A percentile compares a stretch with the other conserved stretches of the same genome.
phyloP scores from a whole-genome alignment of 1,140 invertebrate species.

The Adelges cooleyi region DNA sequence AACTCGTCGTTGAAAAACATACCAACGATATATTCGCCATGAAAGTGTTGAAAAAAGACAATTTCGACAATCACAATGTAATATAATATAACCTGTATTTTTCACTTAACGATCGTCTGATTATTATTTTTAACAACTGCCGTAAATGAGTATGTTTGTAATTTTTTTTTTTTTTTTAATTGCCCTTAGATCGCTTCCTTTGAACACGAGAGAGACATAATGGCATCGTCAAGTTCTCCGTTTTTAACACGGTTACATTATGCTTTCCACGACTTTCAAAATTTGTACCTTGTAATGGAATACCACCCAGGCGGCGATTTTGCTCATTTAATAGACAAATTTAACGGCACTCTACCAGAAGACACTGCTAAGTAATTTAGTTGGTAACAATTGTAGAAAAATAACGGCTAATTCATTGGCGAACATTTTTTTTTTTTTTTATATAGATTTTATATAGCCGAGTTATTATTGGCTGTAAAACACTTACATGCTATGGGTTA shows the following conservation, averaged over 20 bases:
- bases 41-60: constrained; percentile 70
- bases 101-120: too few relatives aligned
- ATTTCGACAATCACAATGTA: constrained; percentile 51
- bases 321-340: constrained; percentile 60
- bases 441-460: constrained; percentile 86
- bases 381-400: constrained; percentile 78
- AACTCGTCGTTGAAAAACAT: constrained; percentile 74
- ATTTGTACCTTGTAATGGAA: constrained; percentile 71
- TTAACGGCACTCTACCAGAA: constrained; percentile 81
- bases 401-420: constrained; percentile 71
- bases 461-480: constrained; percentile 83
- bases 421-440: too few relatives aligned
- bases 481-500: constrained; percentile 92
- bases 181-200: constrained; percentile 11
- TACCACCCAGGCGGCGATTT: constrained; percentile 72
- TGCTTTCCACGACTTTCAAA: constrained; percentile 75
- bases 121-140: background rate
- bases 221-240: constrained; percentile 64
- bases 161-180: too few relatives aligned
- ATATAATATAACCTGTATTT: constrained; percentile 1
- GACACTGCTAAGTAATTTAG: constrained; percentile 71
- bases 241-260: constrained; percentile 73
- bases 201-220: constrained; percentile 63
- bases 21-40: constrained; percentile 81
- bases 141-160: constrained; percentile 54